Evolutionary conservation across 1,140 invertebrate genomes (phyloP).

Genomic region (Araneus ventricosus): DNA sequence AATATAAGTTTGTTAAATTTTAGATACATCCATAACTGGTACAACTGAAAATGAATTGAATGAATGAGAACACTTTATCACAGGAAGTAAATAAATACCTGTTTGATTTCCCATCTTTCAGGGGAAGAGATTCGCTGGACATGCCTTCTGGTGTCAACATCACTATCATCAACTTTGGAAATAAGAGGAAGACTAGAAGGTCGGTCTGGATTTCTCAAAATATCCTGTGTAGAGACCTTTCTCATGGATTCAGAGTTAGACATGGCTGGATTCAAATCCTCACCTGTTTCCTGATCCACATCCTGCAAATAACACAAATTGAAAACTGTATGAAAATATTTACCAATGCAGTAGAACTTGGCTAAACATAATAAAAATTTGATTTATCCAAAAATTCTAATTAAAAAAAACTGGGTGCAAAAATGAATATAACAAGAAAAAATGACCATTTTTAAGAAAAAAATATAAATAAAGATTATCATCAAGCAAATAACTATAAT

Average conservation of each 20-base stretch:
- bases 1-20: too few relatives aligned
- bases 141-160: constrained; percentile 88
- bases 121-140: constrained; percentile 97
- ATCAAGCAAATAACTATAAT: too few relatives aligned
- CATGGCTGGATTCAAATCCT: constrained; percentile 94
- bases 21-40: too few relatives aligned
- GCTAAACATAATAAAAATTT: too few relatives aligned
- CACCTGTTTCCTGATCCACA: constrained; percentile 96
- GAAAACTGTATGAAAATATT: too few relatives aligned
- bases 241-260: constrained; percentile 76
- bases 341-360: too few relatives aligned
- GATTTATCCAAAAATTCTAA: too few relatives aligned
- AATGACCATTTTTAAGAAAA: too few relatives aligned
- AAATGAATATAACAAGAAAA: too few relatives aligned
- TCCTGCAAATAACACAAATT: constrained; percentile 82
- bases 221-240: constrained; percentile 82
- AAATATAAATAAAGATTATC: too few relatives aligned
- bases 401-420: too few relatives aligned
- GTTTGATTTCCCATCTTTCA: constrained; percentile 88
- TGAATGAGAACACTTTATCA: background rate
- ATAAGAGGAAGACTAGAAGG: constrained; percentile 81
- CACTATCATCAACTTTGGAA: constrained; percentile 81
- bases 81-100: constrained; percentile 78
- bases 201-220: constrained; percentile 92
- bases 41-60: background rate